Conservation (phyloP, 2,888 invertebrate genomes). For the Tenthredo notha region DNA sequence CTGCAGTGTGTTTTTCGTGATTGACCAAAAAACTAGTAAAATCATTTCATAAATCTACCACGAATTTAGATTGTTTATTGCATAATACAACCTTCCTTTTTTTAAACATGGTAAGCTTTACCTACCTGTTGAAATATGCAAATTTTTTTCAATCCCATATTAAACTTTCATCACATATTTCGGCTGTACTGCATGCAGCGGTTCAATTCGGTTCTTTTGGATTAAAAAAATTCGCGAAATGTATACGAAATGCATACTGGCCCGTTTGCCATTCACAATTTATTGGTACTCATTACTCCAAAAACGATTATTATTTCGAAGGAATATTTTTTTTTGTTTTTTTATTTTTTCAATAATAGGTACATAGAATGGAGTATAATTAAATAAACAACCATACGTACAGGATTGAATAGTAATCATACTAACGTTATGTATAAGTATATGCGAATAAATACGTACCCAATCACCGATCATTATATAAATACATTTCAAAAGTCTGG, state of each 20-base stretch:
- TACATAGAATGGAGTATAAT: neutral
- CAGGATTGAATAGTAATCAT: neutral
- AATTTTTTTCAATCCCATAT: neutral
- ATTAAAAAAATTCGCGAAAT: neutral
- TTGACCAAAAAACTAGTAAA: neutral
- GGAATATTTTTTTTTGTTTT: neutral
- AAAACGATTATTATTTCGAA: neutral
- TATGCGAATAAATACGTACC: neutral
- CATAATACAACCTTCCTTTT: neutral
- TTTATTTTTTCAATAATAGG: neutral
- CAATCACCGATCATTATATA: slow-evolving; percentile 15
- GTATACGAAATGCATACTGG: neutral
- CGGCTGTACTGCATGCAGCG: neutral
- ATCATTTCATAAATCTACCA: neutral
- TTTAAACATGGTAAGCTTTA: neutral
- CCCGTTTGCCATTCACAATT: neutral
- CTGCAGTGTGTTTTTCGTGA: no score
- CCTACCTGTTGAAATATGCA: neutral
- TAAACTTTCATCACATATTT: neutral
- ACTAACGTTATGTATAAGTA: neutral
- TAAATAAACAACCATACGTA: neutral
- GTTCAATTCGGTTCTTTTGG: neutral
- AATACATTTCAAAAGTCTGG: slow-evolving; percentile 7
- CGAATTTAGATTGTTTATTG: neutral
- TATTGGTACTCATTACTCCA: neutral